Evolutionary conservation across 2,797 vertebrate species (phyloP).

Genomic region (Octomys mimax): DNA sequence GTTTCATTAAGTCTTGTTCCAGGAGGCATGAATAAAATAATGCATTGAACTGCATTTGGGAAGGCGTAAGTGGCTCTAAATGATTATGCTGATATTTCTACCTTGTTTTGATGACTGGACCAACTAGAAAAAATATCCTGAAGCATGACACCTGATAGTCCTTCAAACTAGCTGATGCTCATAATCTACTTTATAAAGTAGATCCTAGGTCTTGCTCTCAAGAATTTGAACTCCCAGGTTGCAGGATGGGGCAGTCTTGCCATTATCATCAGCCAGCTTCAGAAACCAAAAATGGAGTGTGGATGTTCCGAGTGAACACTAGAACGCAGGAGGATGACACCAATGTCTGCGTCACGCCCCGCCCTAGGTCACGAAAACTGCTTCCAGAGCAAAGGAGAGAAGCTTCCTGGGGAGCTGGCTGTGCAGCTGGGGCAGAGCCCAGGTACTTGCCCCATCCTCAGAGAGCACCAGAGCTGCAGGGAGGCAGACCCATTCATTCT

Average conservation of each 20-base stretch:
- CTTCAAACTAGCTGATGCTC: constrained; percentile 6
- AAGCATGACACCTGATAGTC: neutral
- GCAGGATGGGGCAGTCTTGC: neutral
- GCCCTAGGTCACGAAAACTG: neutral
- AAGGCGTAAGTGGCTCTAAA: neutral
- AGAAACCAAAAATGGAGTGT: neutral
- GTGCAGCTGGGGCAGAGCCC: neutral
- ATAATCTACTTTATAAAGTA: constrained; percentile 46
- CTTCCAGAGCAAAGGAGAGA: neutral
- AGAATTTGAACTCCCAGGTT: constrained; percentile 22
- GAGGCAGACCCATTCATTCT: neutral
- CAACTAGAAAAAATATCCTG: neutral
- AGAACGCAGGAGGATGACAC: neutral
- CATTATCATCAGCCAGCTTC: neutral
- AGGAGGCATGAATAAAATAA: neutral
- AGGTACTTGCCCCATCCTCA: neutral
- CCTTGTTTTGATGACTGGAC: constrained; percentile 16
- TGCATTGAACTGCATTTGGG: neutral
- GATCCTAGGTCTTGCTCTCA: neutral
- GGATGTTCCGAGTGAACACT: neutral
- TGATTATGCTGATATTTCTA: neutral
- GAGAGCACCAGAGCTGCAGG: neutral
- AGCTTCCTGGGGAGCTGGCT: neutral
- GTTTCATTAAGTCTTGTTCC: neutral
- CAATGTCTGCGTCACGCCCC: neutral